These are phyloP conservation scores for Amiota communis DNA, from an alignment of 2,888 invertebrate genomes.

Conservation along the genomic window DNA sequence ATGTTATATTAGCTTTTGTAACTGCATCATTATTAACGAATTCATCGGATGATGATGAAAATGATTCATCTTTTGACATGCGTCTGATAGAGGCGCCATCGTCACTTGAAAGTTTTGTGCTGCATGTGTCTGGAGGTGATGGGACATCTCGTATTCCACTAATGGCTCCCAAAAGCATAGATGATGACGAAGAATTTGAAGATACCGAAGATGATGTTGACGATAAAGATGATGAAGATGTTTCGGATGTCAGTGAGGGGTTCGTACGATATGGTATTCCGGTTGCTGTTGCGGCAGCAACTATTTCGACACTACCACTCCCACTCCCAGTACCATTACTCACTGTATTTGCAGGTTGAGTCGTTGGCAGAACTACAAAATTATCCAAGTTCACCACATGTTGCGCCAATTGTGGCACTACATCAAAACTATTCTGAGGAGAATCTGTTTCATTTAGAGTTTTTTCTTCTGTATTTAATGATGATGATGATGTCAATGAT, in stretches of 20 bases:
- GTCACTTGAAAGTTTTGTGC: conserved; percentile 37
- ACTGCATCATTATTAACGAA: conserved; percentile 74
- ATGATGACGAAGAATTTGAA: conserved; percentile 68
- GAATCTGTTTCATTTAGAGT: conserved; percentile 67
- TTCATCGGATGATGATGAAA: conserved; percentile 86
- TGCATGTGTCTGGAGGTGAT: conserved; percentile 21
- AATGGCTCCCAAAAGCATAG: conserved; percentile 56
- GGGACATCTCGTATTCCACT: conserved; percentile 35
- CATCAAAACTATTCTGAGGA: conserved; percentile 65
- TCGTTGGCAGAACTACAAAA: conserved; percentile 41
- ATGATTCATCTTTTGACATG: conserved; percentile 85
- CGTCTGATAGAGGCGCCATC: conserved; percentile 72
- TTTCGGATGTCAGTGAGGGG: conserved; percentile 64
- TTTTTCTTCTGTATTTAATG: conserved; percentile 37
- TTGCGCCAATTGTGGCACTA: conserved; percentile 59
- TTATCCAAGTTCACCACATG: conserved; percentile 43
- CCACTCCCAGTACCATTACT: neutral
- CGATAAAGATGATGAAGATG: conserved; percentile 63
- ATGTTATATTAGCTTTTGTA: conserved; percentile 27
- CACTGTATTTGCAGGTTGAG: conserved; percentile 41
- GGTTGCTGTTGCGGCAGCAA: conserved; percentile 28
- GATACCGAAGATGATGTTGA: conserved; percentile 64
- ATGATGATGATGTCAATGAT: neutral
- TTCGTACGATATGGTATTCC: conserved; percentile 52
- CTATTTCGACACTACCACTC: neutral